Base-by-base conservation (phyloP, 2,888 invertebrate genomes). In the Aporophyla lueneburgensis region DNA sequence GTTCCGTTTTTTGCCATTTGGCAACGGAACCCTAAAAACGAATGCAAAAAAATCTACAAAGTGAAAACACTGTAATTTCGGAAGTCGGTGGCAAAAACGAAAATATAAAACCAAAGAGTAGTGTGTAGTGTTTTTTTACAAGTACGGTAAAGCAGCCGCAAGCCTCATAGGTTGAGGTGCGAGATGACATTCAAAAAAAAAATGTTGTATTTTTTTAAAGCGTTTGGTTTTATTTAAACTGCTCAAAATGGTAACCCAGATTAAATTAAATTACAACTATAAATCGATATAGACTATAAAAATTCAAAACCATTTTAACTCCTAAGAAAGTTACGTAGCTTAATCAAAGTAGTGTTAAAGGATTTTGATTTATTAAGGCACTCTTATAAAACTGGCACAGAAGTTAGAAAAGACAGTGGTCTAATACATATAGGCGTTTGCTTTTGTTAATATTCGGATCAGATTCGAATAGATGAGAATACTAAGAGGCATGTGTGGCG, bases 341-440 rank as follows among this genome's bases (percentile, higher is more conserved):
- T 43, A 27, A 51, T 74, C 24, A 46, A 21, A 33, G 71, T 76
- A 33, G 21, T 33, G 58, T 59, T 33, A 53, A 71, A 53, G 16
- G 9, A 16, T 46, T 76, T 71, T 80, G 33, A 76, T 71, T 79
- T 59, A 59, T 59, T 53, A 59, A 1, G 16, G 27, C 1, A 58
- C 9, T 46, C 19, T 49, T 27, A 27, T 49, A 27, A 53, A 3
- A 40, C 4, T 67, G 40, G 1, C 9, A 40, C n/a, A 71, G 27
- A n/a, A 10, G 21, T 63, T 63, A 19, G 12, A 46, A 4, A 10
- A 27, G 9, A 33, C 21, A 53, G 16, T 51, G 9, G 53, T 27
- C 1, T 27, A 12, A 16, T 14, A 16, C 6, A 6, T 24, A 40
- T n/a, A 19, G 46, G 27, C n/a, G 12, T 51, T 27, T 51, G 14